A percentile compares a stretch with the other conserved stretches of the same genome.
These are phyloP conservation scores for Drosophila teissieri DNA, from an alignment of 1,140 invertebrate species.

Conservation along the genomic window DNA sequence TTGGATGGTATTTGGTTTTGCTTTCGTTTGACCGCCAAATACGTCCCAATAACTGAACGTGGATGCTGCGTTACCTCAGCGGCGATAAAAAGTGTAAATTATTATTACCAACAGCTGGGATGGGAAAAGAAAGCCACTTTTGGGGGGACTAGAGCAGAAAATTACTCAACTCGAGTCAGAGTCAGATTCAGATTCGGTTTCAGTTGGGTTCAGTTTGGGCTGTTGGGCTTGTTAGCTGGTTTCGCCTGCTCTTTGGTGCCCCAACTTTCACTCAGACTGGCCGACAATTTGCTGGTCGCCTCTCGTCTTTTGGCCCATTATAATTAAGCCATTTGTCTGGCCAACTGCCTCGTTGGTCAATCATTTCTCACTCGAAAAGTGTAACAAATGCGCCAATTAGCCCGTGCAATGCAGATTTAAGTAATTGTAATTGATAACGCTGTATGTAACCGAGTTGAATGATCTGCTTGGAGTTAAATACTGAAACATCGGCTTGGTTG, in stretches of 20 bases:
- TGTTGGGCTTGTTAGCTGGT: conserved; percentile 42
- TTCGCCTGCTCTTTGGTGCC: conserved; percentile 14
- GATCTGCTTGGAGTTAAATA: conserved; percentile 14
- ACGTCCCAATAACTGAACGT: conserved; percentile 3
- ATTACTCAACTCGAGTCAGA: conserved; percentile 65
- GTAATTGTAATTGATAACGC: conserved; percentile 41
- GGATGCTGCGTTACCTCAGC: conserved; percentile 58
- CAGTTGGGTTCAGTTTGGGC: conserved; percentile 23
- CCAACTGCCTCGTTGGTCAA: conserved; percentile 43
- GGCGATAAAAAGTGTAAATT: conserved; percentile 70
- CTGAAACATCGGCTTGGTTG: not conserved
- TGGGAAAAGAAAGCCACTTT: conserved; percentile 58
- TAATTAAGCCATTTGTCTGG: conserved; percentile 67
- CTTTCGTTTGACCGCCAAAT: conserved; percentile 72
- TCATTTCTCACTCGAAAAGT: conserved; percentile 57
- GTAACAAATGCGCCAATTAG: conserved; percentile 54
- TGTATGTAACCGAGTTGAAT: conserved; percentile 40
- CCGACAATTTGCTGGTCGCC: conserved; percentile 8
- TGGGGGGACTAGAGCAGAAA: conserved; percentile 65
- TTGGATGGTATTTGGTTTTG: conserved; percentile 29
- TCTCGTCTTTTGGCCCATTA: conserved; percentile 44
- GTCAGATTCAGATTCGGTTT: conserved; percentile 32
- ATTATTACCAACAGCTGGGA: conserved; percentile 52
- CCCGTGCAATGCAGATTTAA: conserved; percentile 26
- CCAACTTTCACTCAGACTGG: conserved; percentile 43